Evolutionary conservation across 2,113 vertebrate genomes (phyloP).

Genomic region (Lagopus leucura): DNA sequence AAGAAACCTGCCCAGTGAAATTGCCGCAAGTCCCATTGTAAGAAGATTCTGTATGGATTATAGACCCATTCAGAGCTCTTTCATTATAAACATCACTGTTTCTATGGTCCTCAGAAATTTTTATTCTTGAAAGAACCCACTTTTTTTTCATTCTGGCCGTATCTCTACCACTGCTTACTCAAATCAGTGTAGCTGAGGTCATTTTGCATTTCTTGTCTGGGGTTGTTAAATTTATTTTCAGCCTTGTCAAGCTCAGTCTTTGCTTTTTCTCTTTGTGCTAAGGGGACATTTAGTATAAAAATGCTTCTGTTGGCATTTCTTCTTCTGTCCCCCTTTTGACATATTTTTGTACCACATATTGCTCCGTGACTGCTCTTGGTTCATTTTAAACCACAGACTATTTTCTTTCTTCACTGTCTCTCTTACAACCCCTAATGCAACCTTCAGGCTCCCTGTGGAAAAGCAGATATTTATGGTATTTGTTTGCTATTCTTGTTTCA

Average conservation of each 20-base stretch:
- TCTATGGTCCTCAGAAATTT: background rate
- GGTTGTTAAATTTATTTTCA: slow-evolving; percentile 56
- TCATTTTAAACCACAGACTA: background rate
- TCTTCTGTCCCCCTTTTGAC: slow-evolving; percentile 13
- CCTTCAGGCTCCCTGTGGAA: background rate
- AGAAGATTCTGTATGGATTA: background rate
- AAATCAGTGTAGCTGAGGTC: background rate
- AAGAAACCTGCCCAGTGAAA: background rate
- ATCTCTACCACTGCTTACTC: slow-evolving; percentile 21
- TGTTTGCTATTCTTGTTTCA: background rate
- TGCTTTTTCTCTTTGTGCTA: slow-evolving; percentile 8
- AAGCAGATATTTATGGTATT: background rate
- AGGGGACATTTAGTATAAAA: background rate
- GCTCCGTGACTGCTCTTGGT: background rate
- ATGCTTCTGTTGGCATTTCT: slow-evolving; percentile 31
- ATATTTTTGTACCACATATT: slow-evolving; percentile 25
- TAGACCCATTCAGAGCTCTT: background rate
- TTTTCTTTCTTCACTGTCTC: background rate
- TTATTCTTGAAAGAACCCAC: background rate
- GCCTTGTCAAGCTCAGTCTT: slow-evolving; percentile 25
- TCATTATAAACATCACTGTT: background rate
- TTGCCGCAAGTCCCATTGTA: fast-evolving
- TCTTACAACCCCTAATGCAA: background rate
- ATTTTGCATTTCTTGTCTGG: slow-evolving; percentile 21
- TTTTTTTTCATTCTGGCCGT: slow-evolving; percentile 18